Evolutionary conservation across 2,888 invertebrate species (phyloP).

Genomic region (Dasysyrphus albostriatus): DNA sequence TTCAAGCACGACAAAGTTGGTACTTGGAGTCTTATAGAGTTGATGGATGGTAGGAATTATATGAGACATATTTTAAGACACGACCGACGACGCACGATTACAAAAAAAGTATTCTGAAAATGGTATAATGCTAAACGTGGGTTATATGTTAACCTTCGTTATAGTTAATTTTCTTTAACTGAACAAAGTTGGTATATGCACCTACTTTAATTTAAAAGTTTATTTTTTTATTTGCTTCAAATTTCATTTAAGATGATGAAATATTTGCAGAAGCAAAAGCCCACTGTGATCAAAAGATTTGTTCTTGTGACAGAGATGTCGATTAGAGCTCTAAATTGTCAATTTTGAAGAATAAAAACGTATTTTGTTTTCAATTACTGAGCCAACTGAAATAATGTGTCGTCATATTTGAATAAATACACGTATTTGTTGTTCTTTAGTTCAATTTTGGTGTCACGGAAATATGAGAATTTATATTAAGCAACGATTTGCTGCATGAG

Average conservation of each 20-base stretch:
- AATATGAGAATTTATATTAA: too few relatives aligned
- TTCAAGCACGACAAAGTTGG: slow-evolving; percentile 8
- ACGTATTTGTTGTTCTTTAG: too few relatives aligned
- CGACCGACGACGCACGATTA: too few relatives aligned
- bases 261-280: background rate
- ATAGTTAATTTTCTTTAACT: background rate
- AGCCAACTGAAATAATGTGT: too few relatives aligned
- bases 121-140: background rate
- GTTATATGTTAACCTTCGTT: background rate
- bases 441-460: too few relatives aligned
- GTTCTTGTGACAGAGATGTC: too few relatives aligned
- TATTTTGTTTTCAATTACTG: too few relatives aligned
- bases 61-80: background rate
- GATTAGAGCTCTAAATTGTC: too few relatives aligned
- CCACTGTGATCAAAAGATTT: too few relatives aligned
- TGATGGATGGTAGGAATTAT: background rate
- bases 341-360: too few relatives aligned
- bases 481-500: too few relatives aligned
- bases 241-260: background rate
- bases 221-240: background rate
- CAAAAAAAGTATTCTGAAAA: background rate
- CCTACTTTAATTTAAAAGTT: background rate
- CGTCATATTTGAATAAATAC: too few relatives aligned
- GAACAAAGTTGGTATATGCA: background rate
- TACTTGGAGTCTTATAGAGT: background rate